phyloP scores from a whole-genome alignment of 1,140 invertebrate genomes.

The Mylabris phalerata region DNA sequence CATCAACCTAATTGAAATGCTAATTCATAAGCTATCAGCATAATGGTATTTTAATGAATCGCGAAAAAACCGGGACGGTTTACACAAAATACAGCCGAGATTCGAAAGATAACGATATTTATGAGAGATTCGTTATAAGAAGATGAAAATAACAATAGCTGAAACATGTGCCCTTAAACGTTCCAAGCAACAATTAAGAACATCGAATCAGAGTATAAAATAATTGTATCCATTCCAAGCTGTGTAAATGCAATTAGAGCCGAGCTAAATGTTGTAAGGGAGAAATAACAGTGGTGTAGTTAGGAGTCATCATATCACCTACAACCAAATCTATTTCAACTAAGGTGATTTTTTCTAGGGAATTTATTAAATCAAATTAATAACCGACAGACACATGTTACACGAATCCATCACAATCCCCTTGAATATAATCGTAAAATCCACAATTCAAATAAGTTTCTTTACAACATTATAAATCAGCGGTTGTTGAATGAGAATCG shows the following conservation, averaged over 20 bases:
- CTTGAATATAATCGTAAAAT: slow-evolving; percentile 26
- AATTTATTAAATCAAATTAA: background rate
- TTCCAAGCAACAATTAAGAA: slow-evolving; percentile 28
- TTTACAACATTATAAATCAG: slow-evolving; percentile 28
- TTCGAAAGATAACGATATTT: slow-evolving; percentile 6
- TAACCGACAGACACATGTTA: slow-evolving; percentile 23
- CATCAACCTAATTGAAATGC: too few relatives aligned
- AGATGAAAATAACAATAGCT: slow-evolving; percentile 1
- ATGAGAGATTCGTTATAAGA: background rate
- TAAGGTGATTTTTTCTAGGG: too few relatives aligned
- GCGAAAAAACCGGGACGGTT: background rate
- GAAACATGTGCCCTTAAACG: slow-evolving; percentile 27
- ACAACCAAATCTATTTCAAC: background rate
- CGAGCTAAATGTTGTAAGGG: slow-evolving; percentile 23
- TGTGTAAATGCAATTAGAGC: slow-evolving; percentile 32
- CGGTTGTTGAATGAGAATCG: slow-evolving; percentile 26
- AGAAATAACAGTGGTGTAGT: background rate
- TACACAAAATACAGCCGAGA: slow-evolving; percentile 4
- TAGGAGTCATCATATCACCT: background rate
- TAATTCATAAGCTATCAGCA: background rate
- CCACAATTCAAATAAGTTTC: slow-evolving; percentile 28
- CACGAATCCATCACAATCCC: slow-evolving; percentile 2
- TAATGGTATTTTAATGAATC: slow-evolving; percentile 15
- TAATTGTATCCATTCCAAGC: slow-evolving; percentile 32
- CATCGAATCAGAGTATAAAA: slow-evolving; percentile 32